A percentile compares a stretch with the other conserved stretches of the same genome.
phyloP scores from a whole-genome alignment of 64 coral and sea anemone species.

The Actinia tenebrosa region DNA sequence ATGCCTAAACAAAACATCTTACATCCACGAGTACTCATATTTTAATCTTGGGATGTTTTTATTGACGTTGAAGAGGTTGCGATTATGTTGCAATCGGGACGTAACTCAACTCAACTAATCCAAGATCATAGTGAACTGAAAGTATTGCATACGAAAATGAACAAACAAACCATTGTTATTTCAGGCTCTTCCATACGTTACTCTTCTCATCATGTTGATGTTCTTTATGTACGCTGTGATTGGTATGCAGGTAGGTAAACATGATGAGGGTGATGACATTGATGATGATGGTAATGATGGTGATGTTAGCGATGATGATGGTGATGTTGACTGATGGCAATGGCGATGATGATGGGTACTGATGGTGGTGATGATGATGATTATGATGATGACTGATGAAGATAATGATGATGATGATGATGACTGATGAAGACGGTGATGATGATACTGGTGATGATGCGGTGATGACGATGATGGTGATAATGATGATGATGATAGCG shows the following conservation, averaged over 20 bases:
- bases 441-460: background rate
- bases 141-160: background rate
- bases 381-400: background rate
- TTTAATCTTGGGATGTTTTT: no score
- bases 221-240: conserved; percentile 96
- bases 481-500: background rate
- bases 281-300: background rate
- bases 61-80: no score
- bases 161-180: background rate
- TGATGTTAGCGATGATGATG: background rate
- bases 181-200: conserved; percentile 84
- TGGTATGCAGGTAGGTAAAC: conserved; percentile 78
- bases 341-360: background rate
- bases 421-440: background rate
- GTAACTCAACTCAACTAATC: no score
- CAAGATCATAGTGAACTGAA: no score
- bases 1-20: no score
- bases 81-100: no score
- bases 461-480: background rate
- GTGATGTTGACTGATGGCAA: background rate
- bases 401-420: background rate
- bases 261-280: background rate
- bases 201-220: conserved; percentile 57
- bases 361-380: background rate
- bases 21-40: no score